These are phyloP conservation scores for Syritta pipiens DNA, from an alignment of 2,888 invertebrate genomes.

Conservation along the genomic window DNA sequence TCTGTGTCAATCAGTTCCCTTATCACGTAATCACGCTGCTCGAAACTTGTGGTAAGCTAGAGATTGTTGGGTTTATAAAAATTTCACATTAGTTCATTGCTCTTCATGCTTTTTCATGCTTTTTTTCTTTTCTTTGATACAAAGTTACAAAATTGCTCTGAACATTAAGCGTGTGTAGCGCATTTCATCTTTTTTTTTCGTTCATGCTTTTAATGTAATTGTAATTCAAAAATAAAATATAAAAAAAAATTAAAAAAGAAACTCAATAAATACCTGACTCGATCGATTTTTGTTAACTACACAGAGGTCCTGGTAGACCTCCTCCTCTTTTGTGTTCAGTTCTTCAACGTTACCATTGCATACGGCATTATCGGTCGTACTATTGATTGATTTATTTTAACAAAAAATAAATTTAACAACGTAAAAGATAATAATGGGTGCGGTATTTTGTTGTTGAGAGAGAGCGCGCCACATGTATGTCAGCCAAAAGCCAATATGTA, in stretches of 20 bases:
- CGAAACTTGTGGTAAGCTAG: slow-evolving; percentile 82
- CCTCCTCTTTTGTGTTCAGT: slow-evolving; percentile 86
- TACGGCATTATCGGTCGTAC: slow-evolving; percentile 81
- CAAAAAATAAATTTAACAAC: slow-evolving; percentile 38
- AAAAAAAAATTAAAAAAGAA: slow-evolving; percentile 20
- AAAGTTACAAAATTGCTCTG: slow-evolving; percentile 30
- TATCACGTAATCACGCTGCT: slow-evolving; percentile 95
- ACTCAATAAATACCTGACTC: slow-evolving; percentile 72
- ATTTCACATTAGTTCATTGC: slow-evolving; percentile 21
- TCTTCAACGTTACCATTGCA: slow-evolving; percentile 79
- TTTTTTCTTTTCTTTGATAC: background rate
- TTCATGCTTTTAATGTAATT: slow-evolving; percentile 14
- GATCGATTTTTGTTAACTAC: slow-evolving; percentile 73
- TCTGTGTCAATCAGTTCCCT: slow-evolving; percentile 98
- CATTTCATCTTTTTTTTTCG: slow-evolving; percentile 23
- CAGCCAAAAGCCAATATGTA: slow-evolving; percentile 66
- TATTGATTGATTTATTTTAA: slow-evolving; percentile 72
- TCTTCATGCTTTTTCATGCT: background rate
- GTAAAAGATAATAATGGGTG: slow-evolving; percentile 55
- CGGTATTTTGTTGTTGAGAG: slow-evolving; percentile 52
- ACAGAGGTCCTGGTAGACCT: slow-evolving; percentile 92
- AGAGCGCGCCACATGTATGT: slow-evolving; percentile 63
- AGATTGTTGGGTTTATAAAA: slow-evolving; percentile 1
- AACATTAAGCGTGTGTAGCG: slow-evolving; percentile 45
- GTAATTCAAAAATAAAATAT: slow-evolving; percentile 4